Base-by-base conservation (phyloP, 2,113 vertebrate species). In the Myotis davidii region DNA sequence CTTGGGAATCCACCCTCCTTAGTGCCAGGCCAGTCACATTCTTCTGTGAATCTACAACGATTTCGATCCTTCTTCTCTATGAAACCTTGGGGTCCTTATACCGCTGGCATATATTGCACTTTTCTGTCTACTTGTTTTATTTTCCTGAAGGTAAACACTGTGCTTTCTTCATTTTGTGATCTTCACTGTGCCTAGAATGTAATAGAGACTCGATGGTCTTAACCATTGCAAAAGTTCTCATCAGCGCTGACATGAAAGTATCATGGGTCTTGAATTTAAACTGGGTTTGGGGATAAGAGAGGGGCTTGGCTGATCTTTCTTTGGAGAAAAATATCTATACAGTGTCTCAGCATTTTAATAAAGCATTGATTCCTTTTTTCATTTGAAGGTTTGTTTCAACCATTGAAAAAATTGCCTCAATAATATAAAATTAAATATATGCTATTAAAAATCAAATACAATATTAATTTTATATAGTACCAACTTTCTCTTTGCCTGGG, bases 371-470 rank as follows among this genome's bases (percentile, higher is more conserved):
- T 23, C 11, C 27, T 48, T 90, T 78, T 84, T 93, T 56, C 45
- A 85, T 27, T 94, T 39, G 48, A 77, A 27, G 21, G 9, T 77
- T 73, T n/a, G 42, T 85, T 65, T 90, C 67, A 85, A 20, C 67
- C 54, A 56, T n/a, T 93, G 32, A 76, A 70, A 91, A 90, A 59
- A 34, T n/a, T 76, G n/a, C 29, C 64, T 91, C 64, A 85, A 17
- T 88, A 59, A 56, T 54, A 56, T 32, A 61, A 52, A 94, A 25
- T 79, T 74, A 74, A 92, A 70, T 52, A 77, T 61, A 61, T 94
- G n/a, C 34, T 34, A 9, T n/a, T 90, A 83, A 86, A 77, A 91
- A 74, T 69, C 48, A 86, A 59, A 5, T 73, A 65, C n/a, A 70
- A 3, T 39, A 50, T 73, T 64, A 76, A 54, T 82, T 76, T 32